These are phyloP conservation scores for Lonchura striata DNA, from an alignment of 2,113 vertebrate genomes.

Conservation along the genomic window DNA sequence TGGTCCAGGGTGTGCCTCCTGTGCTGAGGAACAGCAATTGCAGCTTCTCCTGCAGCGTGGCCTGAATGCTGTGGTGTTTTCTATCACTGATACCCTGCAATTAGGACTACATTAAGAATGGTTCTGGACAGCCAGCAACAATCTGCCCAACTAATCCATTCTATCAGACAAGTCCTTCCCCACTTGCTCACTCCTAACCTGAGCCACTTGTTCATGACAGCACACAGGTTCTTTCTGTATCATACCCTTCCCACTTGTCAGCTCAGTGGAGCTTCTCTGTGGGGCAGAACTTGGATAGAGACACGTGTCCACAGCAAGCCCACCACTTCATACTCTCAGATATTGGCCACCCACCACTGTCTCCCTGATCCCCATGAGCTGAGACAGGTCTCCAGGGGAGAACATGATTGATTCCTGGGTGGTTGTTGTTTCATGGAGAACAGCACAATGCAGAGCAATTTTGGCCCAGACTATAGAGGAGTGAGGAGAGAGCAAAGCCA, in stretches of 20 bases:
- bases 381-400: not conserved
- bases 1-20: not conserved
- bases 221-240: not conserved
- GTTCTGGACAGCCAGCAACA: not conserved
- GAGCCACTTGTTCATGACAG: not conserved
- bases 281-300: not conserved
- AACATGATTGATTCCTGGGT: not conserved
- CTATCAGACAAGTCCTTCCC: not conserved
- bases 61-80: no score
- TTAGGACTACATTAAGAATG: no score
- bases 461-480: not conserved
- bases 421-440: not conserved
- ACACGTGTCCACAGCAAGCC: not conserved
- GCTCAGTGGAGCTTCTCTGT: not conserved
- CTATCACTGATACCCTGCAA: no score
- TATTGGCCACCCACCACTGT: not conserved
- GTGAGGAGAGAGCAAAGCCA: not conserved
- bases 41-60: no score
- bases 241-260: not conserved
- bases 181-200: not conserved
- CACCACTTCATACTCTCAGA: not conserved
- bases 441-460: not conserved
- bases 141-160: not conserved
- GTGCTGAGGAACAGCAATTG: no score
- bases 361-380: not conserved